phyloP scores from a whole-genome alignment of 2,888 invertebrate genomes.

The Phengaris alcon region DNA sequence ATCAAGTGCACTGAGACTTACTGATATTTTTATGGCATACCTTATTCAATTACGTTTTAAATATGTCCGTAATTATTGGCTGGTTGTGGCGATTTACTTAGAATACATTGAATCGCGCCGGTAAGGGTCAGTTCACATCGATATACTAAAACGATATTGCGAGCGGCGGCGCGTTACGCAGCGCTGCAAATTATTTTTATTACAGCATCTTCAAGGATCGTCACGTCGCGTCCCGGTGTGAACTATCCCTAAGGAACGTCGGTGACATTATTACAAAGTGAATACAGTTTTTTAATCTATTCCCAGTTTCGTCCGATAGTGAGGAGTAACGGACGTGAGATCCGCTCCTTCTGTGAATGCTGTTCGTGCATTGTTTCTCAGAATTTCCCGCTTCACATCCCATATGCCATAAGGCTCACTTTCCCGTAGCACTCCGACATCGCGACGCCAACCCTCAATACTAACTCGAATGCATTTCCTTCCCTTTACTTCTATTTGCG shows the following conservation, averaged over 20 bases:
- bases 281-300: slow-evolving; percentile 71
- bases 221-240: no score
- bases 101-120: slow-evolving; percentile 61
- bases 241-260: slow-evolving; percentile 42
- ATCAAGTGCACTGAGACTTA: slow-evolving; percentile 19
- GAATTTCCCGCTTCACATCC: slow-evolving; percentile 68
- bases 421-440: slow-evolving; percentile 51
- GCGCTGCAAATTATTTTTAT: no score
- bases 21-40: slow-evolving; percentile 37
- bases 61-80: slow-evolving; percentile 54
- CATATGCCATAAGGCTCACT: slow-evolving; percentile 55
- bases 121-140: slow-evolving; percentile 38
- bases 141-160: no score
- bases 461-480: slow-evolving; percentile 57
- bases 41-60: slow-evolving; percentile 28
- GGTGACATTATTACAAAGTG: slow-evolving; percentile 68
- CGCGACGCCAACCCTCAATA: slow-evolving; percentile 63
- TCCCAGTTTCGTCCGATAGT: slow-evolving; percentile 61
- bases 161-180: no score
- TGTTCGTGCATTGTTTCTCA: slow-evolving; percentile 70
- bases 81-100: slow-evolving; percentile 62
- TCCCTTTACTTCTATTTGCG: slow-evolving; percentile 54
- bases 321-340: slow-evolving; percentile 63
- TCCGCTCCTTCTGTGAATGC: slow-evolving; percentile 73
- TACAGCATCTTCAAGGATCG: no score